These are phyloP conservation scores for Anoplolepis gracilipes DNA, from an alignment of 1,140 invertebrate genomes.

Conservation along the genomic window DNA sequence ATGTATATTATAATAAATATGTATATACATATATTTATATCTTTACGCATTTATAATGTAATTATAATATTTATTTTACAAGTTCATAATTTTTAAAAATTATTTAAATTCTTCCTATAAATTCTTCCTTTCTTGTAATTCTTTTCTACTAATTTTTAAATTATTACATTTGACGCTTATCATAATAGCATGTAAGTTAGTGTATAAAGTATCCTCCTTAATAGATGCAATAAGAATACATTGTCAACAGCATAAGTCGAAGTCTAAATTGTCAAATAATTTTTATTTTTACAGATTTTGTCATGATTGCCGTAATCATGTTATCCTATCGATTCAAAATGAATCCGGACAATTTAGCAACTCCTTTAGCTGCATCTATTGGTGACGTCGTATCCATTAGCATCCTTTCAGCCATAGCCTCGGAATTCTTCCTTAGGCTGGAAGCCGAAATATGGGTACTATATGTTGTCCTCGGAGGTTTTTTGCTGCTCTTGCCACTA, in stretches of 20 bases:
- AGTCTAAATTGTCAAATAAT: conserved; percentile 3
- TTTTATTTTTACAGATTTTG: conserved; percentile 88
- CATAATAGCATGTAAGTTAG: neutral
- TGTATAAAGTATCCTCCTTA: neutral
- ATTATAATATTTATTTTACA: neutral
- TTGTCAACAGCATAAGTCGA: neutral
- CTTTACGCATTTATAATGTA: neutral
- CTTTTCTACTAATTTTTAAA: neutral
- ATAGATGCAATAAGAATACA: neutral
- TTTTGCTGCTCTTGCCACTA: conserved; percentile 91
- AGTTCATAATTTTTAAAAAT: neutral
- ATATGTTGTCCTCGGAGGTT: conserved; percentile 87
- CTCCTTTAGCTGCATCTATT: conserved; percentile 97
- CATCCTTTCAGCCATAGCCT: conserved; percentile 92
- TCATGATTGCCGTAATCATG: conserved; percentile 95
- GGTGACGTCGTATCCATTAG: conserved; percentile 96
- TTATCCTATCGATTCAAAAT: conserved; percentile 92
- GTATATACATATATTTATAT: conserved; percentile 20
- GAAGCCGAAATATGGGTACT: conserved; percentile 88
- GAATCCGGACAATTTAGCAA: conserved; percentile 98
- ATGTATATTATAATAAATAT: too few relatives aligned
- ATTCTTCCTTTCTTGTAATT: neutral
- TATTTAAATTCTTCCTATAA: neutral
- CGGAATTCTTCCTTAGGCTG: conserved; percentile 89
- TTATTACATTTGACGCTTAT: neutral